Percentiles rank a stretch among this genome's conserved stretches.
Conservation (phyloP, 2,113 vertebrate genomes). For the Gulo gulo region DNA sequence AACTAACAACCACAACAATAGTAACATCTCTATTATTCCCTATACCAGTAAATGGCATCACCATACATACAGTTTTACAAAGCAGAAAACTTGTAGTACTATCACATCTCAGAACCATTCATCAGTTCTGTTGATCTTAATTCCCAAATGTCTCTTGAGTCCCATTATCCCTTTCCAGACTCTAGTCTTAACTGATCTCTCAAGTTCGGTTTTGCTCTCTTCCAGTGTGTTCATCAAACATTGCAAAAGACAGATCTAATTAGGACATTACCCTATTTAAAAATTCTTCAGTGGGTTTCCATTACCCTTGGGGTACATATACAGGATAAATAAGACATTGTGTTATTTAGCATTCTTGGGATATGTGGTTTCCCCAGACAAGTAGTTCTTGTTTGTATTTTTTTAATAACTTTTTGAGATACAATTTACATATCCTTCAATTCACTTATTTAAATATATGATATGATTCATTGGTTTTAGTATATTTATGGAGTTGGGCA, state of each 20-base stretch:
- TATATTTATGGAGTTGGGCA: not conserved
- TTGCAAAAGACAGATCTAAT: not conserved
- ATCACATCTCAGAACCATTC: not conserved
- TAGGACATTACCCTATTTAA: not conserved
- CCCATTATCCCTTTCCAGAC: not conserved
- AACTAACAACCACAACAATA: not conserved
- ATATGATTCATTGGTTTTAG: not conserved
- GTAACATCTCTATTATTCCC: not conserved
- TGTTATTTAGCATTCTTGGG: not conserved
- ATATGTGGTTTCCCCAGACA: not conserved
- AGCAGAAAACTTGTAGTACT: not conserved
- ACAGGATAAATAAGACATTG: not conserved
- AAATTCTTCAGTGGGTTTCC: not conserved
- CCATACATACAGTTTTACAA: not conserved
- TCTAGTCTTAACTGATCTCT: not conserved
- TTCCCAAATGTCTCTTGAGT: not conserved
- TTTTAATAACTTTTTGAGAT: not conserved
- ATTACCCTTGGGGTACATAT: not conserved
- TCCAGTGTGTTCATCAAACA: not conserved
- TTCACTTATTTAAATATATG: not conserved
- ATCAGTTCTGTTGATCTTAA: not conserved
- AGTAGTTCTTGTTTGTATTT: not conserved
- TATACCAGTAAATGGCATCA: not conserved
- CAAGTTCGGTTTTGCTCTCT: not conserved
- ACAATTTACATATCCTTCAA: not conserved